Evolutionary conservation across 2,888 invertebrate genomes (phyloP).

Genomic region (Athripsodes cinereus): DNA sequence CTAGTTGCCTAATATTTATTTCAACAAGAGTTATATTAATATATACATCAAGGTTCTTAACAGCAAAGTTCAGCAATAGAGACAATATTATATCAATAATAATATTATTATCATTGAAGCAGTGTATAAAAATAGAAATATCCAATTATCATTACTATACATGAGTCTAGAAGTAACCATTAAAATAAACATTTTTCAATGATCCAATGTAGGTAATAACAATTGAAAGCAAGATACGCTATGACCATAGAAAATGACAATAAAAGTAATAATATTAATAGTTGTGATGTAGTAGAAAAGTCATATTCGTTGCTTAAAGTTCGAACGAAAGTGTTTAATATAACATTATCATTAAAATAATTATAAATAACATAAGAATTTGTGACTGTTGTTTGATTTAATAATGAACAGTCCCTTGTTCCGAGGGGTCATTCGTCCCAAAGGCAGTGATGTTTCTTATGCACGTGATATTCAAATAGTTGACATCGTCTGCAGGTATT

Average conservation of each 20-base stretch:
- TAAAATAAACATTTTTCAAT: neutral
- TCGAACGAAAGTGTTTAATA: no score
- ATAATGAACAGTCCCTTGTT: slow-evolving; percentile 1
- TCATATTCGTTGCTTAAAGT: neutral
- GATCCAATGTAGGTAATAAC: neutral
- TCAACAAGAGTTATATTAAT: no score
- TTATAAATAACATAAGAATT: neutral
- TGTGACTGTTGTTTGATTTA: neutral
- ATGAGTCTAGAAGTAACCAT: neutral
- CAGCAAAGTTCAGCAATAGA: neutral
- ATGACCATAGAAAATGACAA: neutral
- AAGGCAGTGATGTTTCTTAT: slow-evolving; percentile 75
- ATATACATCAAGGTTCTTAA: no score
- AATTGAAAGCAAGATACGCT: neutral
- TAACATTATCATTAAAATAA: no score
- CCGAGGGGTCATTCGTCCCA: slow-evolving; percentile 64
- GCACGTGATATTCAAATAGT: slow-evolving; percentile 79
- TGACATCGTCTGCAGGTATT: slow-evolving; percentile 91
- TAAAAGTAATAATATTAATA: neutral
- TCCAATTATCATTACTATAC: neutral
- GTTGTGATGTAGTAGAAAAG: no score
- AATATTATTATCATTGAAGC: neutral
- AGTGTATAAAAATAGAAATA: slow-evolving; percentile 1
- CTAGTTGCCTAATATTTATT: no score
- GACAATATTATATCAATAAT: neutral